A percentile compares a stretch with the other conserved stretches of the same genome.
These are phyloP conservation scores for Eptesicus fuscus DNA, from an alignment of 2,113 vertebrate species.

Conservation along the genomic window DNA sequence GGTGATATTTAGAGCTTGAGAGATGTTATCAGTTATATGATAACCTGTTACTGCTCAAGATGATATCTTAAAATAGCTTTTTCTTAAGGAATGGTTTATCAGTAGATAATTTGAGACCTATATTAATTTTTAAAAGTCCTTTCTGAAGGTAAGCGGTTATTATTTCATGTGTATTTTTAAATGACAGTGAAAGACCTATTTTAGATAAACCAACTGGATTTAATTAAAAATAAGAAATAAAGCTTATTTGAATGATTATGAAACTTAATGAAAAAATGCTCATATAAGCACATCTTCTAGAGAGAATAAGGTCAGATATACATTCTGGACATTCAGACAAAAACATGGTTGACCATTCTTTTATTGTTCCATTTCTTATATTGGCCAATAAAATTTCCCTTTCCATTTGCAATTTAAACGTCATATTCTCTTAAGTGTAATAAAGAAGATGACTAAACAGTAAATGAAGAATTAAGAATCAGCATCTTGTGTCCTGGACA, in stretches of 20 bases:
- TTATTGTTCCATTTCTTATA: background rate
- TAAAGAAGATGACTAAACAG: background rate
- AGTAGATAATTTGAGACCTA: background rate
- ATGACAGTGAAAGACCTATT: background rate
- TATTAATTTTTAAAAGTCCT: background rate
- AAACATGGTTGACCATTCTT: background rate
- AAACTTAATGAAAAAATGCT: background rate
- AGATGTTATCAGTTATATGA: background rate
- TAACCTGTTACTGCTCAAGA: background rate
- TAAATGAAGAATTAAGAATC: background rate
- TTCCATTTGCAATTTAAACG: background rate
- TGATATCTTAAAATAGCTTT: background rate
- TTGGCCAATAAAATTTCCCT: background rate
- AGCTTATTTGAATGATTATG: background rate
- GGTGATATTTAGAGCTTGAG: background rate
- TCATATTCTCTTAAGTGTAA: background rate
- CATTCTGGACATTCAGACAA: background rate
- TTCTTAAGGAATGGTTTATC: background rate
- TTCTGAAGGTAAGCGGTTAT: background rate
- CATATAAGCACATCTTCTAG: background rate
- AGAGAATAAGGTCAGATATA: background rate
- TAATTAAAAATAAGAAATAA: background rate
- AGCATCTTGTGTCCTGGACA: background rate
- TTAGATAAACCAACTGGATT: background rate
- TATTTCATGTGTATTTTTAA: constrained; percentile 6